phyloP scores from a whole-genome alignment of 2,113 vertebrate genomes.

The Aplodontia rufa region DNA sequence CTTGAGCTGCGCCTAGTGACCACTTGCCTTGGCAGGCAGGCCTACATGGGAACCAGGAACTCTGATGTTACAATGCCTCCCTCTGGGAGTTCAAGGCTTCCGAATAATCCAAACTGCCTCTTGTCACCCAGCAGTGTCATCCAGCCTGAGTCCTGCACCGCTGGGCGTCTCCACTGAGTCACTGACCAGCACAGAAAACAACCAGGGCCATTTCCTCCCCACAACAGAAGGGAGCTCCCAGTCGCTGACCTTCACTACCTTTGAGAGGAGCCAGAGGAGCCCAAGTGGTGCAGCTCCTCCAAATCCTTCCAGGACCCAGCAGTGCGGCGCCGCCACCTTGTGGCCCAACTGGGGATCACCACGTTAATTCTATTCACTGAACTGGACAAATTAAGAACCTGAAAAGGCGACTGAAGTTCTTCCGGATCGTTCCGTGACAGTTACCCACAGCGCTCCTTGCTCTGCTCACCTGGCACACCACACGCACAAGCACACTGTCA shows the following conservation, averaged over 20 bases:
- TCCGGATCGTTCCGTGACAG: neutral
- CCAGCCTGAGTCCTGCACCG: neutral
- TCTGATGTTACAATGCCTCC: neutral
- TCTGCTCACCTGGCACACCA: neutral
- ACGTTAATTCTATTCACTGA: neutral
- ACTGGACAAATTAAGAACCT: neutral
- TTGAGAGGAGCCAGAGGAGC: neutral
- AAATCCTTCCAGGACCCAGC: neutral
- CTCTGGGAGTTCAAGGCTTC: neutral
- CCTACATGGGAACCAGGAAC: neutral
- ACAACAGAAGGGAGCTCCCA: neutral
- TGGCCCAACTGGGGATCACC: slow-evolving; percentile 47
- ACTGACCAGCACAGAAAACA: neutral
- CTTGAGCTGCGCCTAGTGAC: neutral
- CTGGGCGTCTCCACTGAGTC: neutral
- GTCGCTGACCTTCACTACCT: neutral
- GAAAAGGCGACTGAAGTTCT: neutral
- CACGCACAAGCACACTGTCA: rapidly evolving
- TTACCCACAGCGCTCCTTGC: neutral
- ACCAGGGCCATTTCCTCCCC: neutral
- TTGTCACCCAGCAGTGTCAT: neutral
- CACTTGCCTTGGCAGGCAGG: neutral
- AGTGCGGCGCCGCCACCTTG: slow-evolving; percentile 56
- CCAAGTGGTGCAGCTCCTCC: rapidly evolving
- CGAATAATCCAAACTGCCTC: neutral